phyloP scores from a whole-genome alignment of 2,888 invertebrate species.

The Thumatha senex region DNA sequence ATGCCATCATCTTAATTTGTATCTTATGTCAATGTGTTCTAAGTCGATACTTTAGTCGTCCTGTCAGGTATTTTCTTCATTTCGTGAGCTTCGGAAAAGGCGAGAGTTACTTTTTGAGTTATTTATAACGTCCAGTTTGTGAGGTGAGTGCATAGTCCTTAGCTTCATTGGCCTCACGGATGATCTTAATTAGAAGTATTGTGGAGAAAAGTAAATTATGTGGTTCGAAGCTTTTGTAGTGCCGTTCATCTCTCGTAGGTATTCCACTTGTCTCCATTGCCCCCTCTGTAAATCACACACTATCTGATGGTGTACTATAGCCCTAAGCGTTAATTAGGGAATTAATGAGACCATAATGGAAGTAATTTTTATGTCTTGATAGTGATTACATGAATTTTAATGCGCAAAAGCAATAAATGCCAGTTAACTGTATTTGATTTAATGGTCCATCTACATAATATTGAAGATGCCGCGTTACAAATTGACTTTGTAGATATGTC shows the following conservation, averaged over 20 bases:
- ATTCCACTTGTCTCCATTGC: slow-evolving; percentile 26
- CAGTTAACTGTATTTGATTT: slow-evolving; percentile 60
- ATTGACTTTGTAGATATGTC: slow-evolving; percentile 50
- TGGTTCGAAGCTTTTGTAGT: slow-evolving; percentile 54
- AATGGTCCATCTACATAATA: slow-evolving; percentile 52
- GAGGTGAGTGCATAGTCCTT: slow-evolving; percentile 67
- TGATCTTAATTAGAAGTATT: slow-evolving; percentile 82
- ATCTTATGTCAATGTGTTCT: slow-evolving; percentile 44
- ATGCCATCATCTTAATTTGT: slow-evolving; percentile 32
- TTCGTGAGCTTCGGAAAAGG: slow-evolving; percentile 60
- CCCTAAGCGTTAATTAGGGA: slow-evolving; percentile 73
- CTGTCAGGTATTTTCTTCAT: slow-evolving; percentile 44
- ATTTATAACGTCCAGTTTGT: slow-evolving; percentile 78
- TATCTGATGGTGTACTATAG: slow-evolving; percentile 55
- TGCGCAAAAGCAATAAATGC: slow-evolving; percentile 71
- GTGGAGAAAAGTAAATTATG: slow-evolving; percentile 73
- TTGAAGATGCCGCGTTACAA: slow-evolving; percentile 60
- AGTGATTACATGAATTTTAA: slow-evolving; percentile 72
- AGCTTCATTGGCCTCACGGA: slow-evolving; percentile 70
- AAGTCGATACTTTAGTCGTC: slow-evolving; percentile 42
- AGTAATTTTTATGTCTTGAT: slow-evolving; percentile 66
- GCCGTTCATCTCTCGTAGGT: slow-evolving; percentile 37
- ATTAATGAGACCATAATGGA: slow-evolving; percentile 78
- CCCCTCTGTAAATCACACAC: slow-evolving; percentile 70
- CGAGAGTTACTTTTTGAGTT: slow-evolving; percentile 75